Evolutionary conservation across 2,888 invertebrate genomes (phyloP), one percentile per base, ranked within the genome.

Genomic region (Drosophila austrosaltans): DNA sequence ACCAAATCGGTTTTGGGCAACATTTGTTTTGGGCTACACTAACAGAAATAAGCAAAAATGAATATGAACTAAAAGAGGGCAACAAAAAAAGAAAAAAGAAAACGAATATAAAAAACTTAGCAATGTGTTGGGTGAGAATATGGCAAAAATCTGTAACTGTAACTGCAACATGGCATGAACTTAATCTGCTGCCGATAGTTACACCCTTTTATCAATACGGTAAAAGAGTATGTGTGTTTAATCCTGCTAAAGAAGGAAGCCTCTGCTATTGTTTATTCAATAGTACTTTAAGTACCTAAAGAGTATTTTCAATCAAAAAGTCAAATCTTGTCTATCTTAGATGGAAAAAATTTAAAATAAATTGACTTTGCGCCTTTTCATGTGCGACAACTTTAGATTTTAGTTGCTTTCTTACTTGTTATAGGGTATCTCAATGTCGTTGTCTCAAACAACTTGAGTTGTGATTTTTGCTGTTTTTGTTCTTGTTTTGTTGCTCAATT

Each of bases 121-220:
- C 1, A 39, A 30, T 12, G 16, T 25, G 10, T 32, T 42, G 25
- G 25, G 16, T n/a, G 28, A 16, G 3, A 28, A 74, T 76, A 79
- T 75, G 79, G 78, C 74, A 72, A 70, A 81, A 83, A 78, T 83
- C 84, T 83, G 83, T 86, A 86, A 79, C 84, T 84, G 83, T 86
- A 87, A 83, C 87, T 87, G 83, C 87, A 85, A 86, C 86, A 85
- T 85, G 87, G 84, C 79, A 83, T 85, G 87, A 85, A 85, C 85
- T 85, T 85, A 85, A 85, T 85, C 85, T 85, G 83, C 81, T 84
- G 84, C 75, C 82, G 83, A 82, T 83, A 73, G 81, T 80, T 76
- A 64, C 62, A 22, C 60, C 57, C 72, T 56, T 73, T 73, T 67
- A n/a, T n/a, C 54, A n/a, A 30, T 5, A 1, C 22, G 3, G 16